Conservation (phyloP, 2,797 vertebrate species). For the Gallinago solitaria region DNA sequence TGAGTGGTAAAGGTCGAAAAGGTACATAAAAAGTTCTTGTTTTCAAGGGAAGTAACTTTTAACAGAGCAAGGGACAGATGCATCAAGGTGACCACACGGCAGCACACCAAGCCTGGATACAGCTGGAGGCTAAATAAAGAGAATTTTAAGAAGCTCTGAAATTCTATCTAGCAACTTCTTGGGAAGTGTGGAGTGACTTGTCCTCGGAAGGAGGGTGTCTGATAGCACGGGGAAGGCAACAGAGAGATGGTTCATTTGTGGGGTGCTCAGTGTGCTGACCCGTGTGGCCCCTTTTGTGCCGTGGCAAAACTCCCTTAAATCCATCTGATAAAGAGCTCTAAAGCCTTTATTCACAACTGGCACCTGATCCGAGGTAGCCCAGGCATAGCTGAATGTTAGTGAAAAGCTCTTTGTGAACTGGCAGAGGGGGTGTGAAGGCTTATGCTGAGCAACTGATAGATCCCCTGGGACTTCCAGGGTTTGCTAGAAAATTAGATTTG, state of each 20-base stretch:
- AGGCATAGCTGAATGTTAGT: not conserved
- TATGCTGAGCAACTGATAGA: not conserved
- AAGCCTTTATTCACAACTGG: not conserved
- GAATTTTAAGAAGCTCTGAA: not conserved
- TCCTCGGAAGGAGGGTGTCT: not conserved
- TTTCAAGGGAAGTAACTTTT: not conserved
- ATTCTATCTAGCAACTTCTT: not conserved
- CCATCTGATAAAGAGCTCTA: not conserved
- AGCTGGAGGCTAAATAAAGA: not conserved
- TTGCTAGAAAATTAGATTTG: not conserved
- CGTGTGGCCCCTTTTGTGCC: accelerated
- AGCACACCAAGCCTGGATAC: not conserved
- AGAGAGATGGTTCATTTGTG: not conserved
- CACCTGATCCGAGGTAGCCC: not conserved
- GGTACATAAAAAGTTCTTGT: accelerated
- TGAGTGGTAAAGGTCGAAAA: not conserved
- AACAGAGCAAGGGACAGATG: not conserved
- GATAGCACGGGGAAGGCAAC: not conserved
- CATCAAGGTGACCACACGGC: not conserved
- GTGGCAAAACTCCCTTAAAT: not conserved
- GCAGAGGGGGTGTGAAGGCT: not conserved
- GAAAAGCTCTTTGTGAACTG: not conserved
- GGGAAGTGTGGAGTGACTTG: not conserved
- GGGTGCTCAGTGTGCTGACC: not conserved
- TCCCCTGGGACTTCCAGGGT: not conserved